Percentiles rank a stretch among this genome's conserved stretches.
Conservation (phyloP, 2,113 vertebrate genomes). For the Chionis minor region DNA sequence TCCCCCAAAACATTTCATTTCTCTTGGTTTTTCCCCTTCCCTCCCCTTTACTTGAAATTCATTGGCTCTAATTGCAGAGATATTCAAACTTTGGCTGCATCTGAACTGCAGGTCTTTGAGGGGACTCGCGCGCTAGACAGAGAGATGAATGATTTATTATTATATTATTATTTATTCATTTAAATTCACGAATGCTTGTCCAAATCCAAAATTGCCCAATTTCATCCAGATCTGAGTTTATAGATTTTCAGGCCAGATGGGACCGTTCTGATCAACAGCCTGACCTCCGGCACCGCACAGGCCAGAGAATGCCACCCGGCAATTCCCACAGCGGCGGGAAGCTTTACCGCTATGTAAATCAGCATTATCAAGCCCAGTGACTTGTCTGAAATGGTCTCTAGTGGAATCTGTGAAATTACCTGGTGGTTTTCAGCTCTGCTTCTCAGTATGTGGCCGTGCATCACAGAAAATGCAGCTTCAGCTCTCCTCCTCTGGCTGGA, state of each 20-base stretch:
- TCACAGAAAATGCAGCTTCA: neutral
- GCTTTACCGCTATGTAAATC: conserved; percentile 7
- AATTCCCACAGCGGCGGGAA: neutral
- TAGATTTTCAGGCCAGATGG: conserved; percentile 66
- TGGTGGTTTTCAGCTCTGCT: neutral
- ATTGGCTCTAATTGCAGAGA: conserved; percentile 55
- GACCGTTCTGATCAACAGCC: neutral
- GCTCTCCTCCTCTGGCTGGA: neutral
- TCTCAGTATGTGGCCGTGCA: rapidly evolving
- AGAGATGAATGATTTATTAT: conserved; percentile 58
- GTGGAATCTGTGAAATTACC: neutral
- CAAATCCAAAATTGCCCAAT: conserved; percentile 58
- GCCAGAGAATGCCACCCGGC: neutral
- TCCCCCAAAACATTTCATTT: neutral
- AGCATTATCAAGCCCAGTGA: neutral
- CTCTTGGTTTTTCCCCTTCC: neutral
- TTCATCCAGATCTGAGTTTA: conserved; percentile 62
- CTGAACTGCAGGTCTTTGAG: conserved; percentile 38
- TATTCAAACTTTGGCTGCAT: conserved; percentile 53
- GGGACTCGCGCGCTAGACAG: neutral
- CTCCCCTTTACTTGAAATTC: conserved; percentile 37
- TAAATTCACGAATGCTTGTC: conserved; percentile 66
- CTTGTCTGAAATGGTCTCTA: neutral
- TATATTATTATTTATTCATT: conserved; percentile 69
- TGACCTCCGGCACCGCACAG: neutral